phyloP scores from a whole-genome alignment of 2,113 vertebrate genomes.

The Hemicordylus capensis region DNA sequence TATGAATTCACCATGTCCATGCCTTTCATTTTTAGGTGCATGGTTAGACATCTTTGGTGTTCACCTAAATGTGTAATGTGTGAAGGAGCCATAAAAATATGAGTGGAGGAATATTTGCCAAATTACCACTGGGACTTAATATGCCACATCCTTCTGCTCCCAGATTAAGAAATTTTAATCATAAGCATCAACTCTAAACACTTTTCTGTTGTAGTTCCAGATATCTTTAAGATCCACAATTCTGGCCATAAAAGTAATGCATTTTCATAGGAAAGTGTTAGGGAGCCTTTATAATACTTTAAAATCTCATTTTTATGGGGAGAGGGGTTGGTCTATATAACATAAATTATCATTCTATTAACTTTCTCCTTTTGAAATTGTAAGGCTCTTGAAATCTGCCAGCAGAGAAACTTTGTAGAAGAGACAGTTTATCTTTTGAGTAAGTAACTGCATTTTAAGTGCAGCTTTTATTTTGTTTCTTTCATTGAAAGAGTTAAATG shows the following conservation, averaged over 20 bases:
- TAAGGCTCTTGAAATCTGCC: constrained; percentile 97
- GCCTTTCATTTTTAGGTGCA: not conserved
- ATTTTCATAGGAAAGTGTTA: not conserved
- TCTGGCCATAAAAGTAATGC: constrained; percentile 15
- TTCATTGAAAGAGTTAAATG: not conserved
- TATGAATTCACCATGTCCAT: too few relatives aligned
- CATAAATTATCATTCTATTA: constrained; percentile 25
- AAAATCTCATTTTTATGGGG: not conserved
- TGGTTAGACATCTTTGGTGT: not conserved
- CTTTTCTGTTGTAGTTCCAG: constrained; percentile 21
- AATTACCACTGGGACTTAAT: not conserved
- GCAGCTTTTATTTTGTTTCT: not conserved
- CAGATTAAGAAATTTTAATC: not conserved
- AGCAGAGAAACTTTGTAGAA: constrained; percentile 97
- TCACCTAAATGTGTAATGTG: not conserved
- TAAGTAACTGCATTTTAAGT: constrained; percentile 76
- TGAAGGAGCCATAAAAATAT: not conserved
- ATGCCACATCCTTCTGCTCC: not conserved
- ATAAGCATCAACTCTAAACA: not conserved
- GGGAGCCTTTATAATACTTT: constrained; percentile 25
- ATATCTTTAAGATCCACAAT: not conserved
- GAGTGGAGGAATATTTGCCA: not conserved
- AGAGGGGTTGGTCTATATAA: not conserved
- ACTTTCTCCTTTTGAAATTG: constrained; percentile 43
- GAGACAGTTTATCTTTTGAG: constrained; percentile 97